Conservation (phyloP, 2,888 invertebrate genomes). For the Eupithecia subumbrata region DNA sequence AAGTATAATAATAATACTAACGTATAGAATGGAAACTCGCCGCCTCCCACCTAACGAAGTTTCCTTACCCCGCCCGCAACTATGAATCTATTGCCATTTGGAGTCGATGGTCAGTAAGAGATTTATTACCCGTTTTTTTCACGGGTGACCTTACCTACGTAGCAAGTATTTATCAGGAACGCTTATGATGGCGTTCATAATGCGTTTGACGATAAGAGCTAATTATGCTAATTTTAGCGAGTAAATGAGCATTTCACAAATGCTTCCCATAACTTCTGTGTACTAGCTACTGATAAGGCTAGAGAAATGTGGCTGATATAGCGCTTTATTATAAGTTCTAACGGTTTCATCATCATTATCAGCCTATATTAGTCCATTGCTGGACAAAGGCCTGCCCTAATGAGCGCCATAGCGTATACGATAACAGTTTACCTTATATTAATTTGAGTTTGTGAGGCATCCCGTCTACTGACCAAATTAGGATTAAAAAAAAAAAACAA, state of each 20-base stretch:
- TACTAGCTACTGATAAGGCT: background rate
- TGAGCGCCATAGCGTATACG: too few relatives aligned
- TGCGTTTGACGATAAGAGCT: background rate
- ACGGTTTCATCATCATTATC: background rate
- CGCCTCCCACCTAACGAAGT: too few relatives aligned
- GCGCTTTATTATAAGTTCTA: background rate
- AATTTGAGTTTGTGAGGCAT: background rate
- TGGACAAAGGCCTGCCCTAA: too few relatives aligned
- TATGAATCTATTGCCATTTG: too few relatives aligned
- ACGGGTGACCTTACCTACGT: background rate
- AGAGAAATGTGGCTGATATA: background rate
- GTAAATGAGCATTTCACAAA: background rate
- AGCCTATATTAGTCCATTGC: too few relatives aligned
- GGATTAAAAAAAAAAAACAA: too few relatives aligned
- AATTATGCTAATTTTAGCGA: background rate
- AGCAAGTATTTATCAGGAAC: background rate
- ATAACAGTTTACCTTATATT: background rate
- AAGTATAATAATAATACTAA: too few relatives aligned
- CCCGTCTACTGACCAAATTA: background rate
- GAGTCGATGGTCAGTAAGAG: too few relatives aligned
- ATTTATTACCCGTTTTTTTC: too few relatives aligned
- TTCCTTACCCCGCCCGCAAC: too few relatives aligned
- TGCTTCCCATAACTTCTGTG: background rate
- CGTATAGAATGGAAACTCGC: too few relatives aligned
- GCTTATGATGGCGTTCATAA: background rate